phyloP scores from a whole-genome alignment of 2,113 vertebrate genomes.

The Serinus canaria region DNA sequence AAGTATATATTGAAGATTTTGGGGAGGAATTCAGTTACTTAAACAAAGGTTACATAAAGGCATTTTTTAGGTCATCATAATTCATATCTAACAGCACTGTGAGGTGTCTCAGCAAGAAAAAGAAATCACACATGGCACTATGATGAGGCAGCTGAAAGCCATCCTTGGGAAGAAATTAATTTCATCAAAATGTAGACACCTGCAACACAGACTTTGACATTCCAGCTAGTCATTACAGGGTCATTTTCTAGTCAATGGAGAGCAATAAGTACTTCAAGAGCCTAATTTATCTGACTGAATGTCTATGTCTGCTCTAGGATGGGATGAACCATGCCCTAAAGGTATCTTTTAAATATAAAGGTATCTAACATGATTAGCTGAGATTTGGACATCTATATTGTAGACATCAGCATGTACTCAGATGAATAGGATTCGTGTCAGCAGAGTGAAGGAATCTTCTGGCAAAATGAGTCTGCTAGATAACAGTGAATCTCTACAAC shows the following conservation, averaged over 20 bases:
- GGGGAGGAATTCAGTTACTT: not conserved
- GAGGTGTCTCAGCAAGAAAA: not conserved
- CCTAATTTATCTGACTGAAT: slow-evolving; percentile 18
- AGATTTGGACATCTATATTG: slow-evolving; percentile 14
- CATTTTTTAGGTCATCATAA: not conserved
- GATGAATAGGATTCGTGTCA: not conserved
- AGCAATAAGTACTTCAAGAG: slow-evolving; percentile 12
- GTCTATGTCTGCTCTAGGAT: not conserved
- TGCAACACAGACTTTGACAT: not conserved
- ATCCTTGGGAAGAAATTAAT: not conserved
- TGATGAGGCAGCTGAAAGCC: not conserved
- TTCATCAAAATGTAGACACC: not conserved
- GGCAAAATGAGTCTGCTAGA: not conserved
- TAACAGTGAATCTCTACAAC: not conserved
- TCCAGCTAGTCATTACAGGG: slow-evolving; percentile 1
- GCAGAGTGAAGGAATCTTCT: not conserved
- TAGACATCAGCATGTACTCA: not conserved
- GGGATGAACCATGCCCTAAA: slow-evolving; percentile 20
- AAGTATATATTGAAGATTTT: not conserved
- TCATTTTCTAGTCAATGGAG: slow-evolving; percentile 24
- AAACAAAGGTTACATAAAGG: not conserved
- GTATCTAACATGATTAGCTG: not conserved
- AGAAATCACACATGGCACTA: not conserved
- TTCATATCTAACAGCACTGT: not conserved
- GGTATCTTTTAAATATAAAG: slow-evolving; percentile 9